A percentile compares a stretch with the other conserved stretches of the same genome.
These are phyloP conservation scores for Dermatophagoides farinae DNA, from an alignment of 1,140 invertebrate genomes.

Conservation along the genomic window DNA sequence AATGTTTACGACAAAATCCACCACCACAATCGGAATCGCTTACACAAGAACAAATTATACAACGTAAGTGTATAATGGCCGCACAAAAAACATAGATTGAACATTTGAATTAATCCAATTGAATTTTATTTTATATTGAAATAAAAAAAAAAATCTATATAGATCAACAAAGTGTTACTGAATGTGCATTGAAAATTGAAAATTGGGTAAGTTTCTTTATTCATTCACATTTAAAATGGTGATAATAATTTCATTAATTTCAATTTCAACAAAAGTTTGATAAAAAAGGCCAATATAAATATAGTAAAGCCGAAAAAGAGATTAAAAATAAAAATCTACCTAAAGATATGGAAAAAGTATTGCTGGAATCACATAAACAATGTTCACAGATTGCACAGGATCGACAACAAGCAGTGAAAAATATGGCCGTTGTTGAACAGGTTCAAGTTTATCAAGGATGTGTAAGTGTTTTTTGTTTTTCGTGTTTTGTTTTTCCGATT, in stretches of 20 bases:
- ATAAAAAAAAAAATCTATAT: not conserved
- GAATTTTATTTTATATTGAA: not conserved
- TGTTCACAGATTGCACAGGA: constrained; percentile 5
- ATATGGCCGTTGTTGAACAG: constrained; percentile 14
- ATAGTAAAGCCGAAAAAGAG: constrained; percentile 18
- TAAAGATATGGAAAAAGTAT: constrained; percentile 7
- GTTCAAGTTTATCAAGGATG: constrained; percentile 22
- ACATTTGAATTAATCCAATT: not conserved
- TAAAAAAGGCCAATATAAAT: constrained; percentile 18
- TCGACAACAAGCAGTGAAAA: not conserved
- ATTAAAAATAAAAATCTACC: constrained; percentile 19
- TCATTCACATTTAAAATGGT: not conserved
- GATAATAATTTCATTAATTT: not conserved
- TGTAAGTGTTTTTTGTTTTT: constrained; percentile 18
- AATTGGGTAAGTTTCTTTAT: constrained; percentile 6
- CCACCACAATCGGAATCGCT: not conserved
- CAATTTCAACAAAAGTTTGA: constrained; percentile 15
- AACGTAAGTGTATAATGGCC: not conserved
- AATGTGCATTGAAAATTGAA: constrained; percentile 14
- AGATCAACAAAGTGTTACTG: constrained; percentile 6
- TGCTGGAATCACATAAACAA: not conserved
- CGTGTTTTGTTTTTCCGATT: constrained; percentile 11
- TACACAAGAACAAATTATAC: constrained; percentile 1
- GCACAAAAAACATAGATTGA: too few species aligned
- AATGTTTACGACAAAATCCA: constrained; percentile 5